Evolutionary conservation across 2,888 invertebrate genomes (phyloP), one percentile per base, ranked within the genome.

Genomic region (Acrobasis consociella): DNA sequence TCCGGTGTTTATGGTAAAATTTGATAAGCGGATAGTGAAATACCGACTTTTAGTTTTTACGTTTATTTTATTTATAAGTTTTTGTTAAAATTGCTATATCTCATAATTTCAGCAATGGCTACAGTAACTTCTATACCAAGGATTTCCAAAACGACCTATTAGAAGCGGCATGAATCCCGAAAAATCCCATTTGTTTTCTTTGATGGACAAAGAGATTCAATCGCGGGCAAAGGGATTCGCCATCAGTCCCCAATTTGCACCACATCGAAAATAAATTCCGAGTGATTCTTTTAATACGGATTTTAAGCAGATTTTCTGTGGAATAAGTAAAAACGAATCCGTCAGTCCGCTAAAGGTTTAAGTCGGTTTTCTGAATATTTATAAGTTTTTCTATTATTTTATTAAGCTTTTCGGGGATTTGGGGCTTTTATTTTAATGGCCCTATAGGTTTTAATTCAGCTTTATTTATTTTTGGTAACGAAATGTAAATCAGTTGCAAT

Each of bases 241-340:
- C 64, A 0, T 2, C 0, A 15, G 56, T 71, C 72, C 53, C 15
- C 62, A 1, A n/a, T 76, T 80, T 77, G 66, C 37, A 64, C 78
- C 72, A 63, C 67, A 55, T 65, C 72, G 76, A 77, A 89, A 92
- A 91, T 91, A 92, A 91, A 91, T 91, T 90, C 89, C 86, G 83
- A 91, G 91, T 91, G 91, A 91, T 92, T 91, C 91, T 91, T 91
- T 90, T 90, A 91, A 92, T 91, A 87, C 89, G 89, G 91, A 91
- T 91, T 91, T 92, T 90, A 92, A 91, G 91, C 90, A 91, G 91
- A 91, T 91, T 91, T 92, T 89, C 90, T 89, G 90, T 87, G 82
- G 90, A 90, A 90, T 91, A 91, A 91, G 90, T 90, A 91, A 90
- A 91, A 91, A 91, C 89, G 91, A 86, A 91, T 91, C 88, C 90